Percentiles rank a stretch among this genome's conserved stretches.
Evolutionary conservation across 2,888 invertebrate genomes (phyloP).

Genomic region (Dasysyrphus tricinctus): DNA sequence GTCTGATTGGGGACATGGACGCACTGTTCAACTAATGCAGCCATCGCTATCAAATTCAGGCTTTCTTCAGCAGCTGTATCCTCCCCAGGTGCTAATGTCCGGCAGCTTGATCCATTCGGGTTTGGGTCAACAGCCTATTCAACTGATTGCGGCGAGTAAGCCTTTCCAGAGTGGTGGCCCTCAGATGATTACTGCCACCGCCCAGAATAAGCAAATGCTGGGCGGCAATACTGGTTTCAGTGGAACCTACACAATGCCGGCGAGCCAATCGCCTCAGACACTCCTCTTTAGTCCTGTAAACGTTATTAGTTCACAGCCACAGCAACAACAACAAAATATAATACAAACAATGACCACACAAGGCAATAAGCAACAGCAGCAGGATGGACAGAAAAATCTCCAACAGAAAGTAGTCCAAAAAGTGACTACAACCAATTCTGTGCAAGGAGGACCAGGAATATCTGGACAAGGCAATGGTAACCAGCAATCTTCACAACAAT

Average conservation of each 20-base stretch:
- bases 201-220: constrained; percentile 89
- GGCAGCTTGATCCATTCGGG: constrained; percentile 88
- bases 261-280: constrained; percentile 91
- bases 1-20: constrained; percentile 89
- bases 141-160: constrained; percentile 93
- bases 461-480: constrained; percentile 82
- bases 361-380: constrained; percentile 79
- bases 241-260: constrained; percentile 90
- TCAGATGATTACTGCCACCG: constrained; percentile 90
- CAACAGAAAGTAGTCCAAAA: constrained; percentile 85
- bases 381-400: constrained; percentile 81
- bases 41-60: constrained; percentile 87
- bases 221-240: constrained; percentile 81
- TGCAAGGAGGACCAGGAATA: constrained; percentile 81
- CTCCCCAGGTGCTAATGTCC: constrained; percentile 93
- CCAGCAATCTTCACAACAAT: constrained; percentile 86
- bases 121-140: constrained; percentile 83
- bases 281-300: constrained; percentile 87
- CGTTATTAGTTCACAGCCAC: constrained; percentile 82
- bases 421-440: constrained; percentile 83
- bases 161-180: constrained; percentile 93
- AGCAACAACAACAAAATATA: constrained; percentile 83
- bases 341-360: constrained; percentile 80
- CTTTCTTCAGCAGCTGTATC: constrained; percentile 90
- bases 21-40: constrained; percentile 93